Conservation (phyloP, 2,113 vertebrate species). For the Leptodactylus fuscus region DNA sequence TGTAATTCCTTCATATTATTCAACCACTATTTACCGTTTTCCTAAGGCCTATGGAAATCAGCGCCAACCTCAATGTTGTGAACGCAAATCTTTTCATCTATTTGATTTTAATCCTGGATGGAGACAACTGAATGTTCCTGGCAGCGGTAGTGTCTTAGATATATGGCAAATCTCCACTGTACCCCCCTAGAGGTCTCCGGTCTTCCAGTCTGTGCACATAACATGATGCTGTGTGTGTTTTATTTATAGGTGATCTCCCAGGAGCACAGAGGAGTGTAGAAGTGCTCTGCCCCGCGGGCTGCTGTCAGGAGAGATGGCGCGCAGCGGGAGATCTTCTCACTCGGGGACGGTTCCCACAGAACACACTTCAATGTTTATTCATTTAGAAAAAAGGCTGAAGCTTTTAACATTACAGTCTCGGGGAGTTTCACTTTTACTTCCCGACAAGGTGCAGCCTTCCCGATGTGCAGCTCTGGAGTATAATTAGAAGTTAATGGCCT, state of each 20-base stretch:
- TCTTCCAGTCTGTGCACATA: constrained; percentile 3
- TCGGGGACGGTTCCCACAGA: neutral
- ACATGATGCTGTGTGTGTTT: constrained; percentile 17
- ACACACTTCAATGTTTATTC: neutral
- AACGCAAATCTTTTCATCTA: no score
- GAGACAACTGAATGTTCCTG: neutral
- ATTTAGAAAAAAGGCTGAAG: neutral
- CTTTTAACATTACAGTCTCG: neutral
- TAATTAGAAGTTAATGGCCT: neutral
- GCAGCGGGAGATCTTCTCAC: constrained; percentile 4
- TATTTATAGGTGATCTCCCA: constrained; percentile 39
- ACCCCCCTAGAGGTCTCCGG: neutral
- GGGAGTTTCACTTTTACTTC: neutral
- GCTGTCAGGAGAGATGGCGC: constrained; percentile 5
- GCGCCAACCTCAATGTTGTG: no score
- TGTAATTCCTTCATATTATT: no score
- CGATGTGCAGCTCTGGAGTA: neutral
- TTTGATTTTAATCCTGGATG: no score
- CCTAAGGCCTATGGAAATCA: no score
- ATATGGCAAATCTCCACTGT: neutral
- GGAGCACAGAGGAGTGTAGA: neutral
- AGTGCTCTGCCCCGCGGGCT: neutral
- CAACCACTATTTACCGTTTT: no score
- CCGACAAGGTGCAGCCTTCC: neutral
- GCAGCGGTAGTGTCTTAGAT: neutral